These are phyloP conservation scores for Campoletis raptor DNA, from an alignment of 2,888 invertebrate species.

Conservation along the genomic window DNA sequence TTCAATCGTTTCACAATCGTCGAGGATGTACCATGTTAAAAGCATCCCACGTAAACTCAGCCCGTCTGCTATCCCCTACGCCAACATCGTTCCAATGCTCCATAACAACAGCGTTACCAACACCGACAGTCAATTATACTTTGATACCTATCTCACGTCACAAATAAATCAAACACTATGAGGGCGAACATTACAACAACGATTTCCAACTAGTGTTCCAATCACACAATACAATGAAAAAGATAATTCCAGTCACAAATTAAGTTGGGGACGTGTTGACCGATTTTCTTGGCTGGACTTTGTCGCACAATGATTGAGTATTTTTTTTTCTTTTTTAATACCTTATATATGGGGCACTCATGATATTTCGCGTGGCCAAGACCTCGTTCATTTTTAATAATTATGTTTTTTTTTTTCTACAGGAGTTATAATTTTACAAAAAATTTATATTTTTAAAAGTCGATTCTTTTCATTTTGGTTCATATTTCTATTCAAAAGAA, in stretches of 20 bases:
- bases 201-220: neutral
- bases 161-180: constrained; percentile 1
- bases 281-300: neutral
- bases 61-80: constrained; percentile 7
- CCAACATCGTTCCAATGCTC: constrained; percentile 31
- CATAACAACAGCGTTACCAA: constrained; percentile 40
- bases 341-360: no score
- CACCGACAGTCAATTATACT: constrained; percentile 50
- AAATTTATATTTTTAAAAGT: no score
- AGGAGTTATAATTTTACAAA: no score
- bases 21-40: constrained; percentile 44
- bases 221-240: neutral
- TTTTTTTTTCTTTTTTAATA: no score
- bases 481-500: no score
- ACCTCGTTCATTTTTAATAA: no score
- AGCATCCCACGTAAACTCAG: constrained; percentile 38
- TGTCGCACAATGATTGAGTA: neutral
- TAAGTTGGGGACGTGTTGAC: neutral
- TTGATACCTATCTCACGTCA: neutral
- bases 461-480: no score
- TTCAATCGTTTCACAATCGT: constrained; percentile 12
- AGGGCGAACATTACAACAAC: neutral
- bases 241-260: neutral
- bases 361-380: no score
- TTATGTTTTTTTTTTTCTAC: no score